phyloP scores from a whole-genome alignment of 2,888 invertebrate genomes.

The Campoplex capitator region DNA sequence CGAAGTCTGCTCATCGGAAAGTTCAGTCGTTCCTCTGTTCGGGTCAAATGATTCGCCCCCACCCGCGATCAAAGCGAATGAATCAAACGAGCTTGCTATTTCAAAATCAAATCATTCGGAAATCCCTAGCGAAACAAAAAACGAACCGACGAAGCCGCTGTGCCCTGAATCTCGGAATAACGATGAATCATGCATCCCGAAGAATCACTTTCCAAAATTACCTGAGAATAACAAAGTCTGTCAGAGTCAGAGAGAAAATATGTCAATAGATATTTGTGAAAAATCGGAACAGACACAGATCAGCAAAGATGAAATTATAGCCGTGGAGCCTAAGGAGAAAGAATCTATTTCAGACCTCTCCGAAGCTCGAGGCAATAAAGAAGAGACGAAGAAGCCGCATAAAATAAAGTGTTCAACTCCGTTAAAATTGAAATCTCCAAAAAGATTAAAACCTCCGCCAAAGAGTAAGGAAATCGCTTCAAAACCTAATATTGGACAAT shows the following conservation, averaged over 20 bases:
- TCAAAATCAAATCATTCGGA: slow-evolving; percentile 21
- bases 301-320: slow-evolving; percentile 1
- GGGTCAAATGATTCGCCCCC: background rate
- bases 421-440: background rate
- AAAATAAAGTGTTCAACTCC: background rate
- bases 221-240: background rate
- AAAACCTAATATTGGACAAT: background rate
- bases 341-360: background rate
- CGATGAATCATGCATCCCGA: background rate
- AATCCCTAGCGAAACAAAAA: background rate
- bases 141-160: background rate
- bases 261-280: background rate
- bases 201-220: slow-evolving; percentile 22
- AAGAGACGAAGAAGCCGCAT: background rate
- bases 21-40: background rate
- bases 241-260: background rate
- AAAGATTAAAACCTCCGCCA: background rate
- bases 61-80: background rate
- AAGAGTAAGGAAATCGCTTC: background rate
- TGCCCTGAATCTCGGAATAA: background rate
- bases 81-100: background rate
- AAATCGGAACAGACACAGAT: background rate
- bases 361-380: background rate
- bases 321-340: background rate
- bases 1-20: background rate